Evolutionary conservation across 2,113 vertebrate genomes (phyloP), one percentile per base, ranked within the genome.

Genomic region (Oncorhynchus nerka): DNA sequence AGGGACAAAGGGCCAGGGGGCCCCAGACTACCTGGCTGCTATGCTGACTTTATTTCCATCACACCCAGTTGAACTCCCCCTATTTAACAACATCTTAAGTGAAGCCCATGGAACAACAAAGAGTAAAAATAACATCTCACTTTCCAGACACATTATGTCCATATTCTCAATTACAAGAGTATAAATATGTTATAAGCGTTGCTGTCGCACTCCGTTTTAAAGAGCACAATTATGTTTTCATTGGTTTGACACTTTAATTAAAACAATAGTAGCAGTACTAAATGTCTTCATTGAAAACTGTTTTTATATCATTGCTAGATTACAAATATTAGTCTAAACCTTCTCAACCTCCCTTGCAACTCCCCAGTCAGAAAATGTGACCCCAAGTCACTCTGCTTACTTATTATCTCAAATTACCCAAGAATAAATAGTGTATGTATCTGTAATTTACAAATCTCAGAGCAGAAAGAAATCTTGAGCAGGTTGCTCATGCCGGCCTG

Each of bases 371-470:
- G n/a, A 68, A 62, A 62, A 24, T n/a, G 66, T 73, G 73, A 84
- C 79, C 68, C 75, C 13, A 64, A 69, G 80, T 81, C 59, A 74
- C 66, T 45, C 59, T 78, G 68, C 81, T 19, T 55, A 19, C 51
- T 4, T 55, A 55, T 55, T 55, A 55, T 83, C 76, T 78, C 70
- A 76, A 83, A 78, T 81, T 79, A 80, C 45, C n/a, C 67, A 72
- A 76, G 75, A 77, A n/a, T 19, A 15, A 68, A 39, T 39, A 19
- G 22, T 5, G 61, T 64, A 66, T 75, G 77, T 70, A 68, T 73
- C 34, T 79, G 71, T 85, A 78, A 81, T 77, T 85, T 80, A 72
- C 77, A 74, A 80, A 83, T 76, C 72, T 70, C 34, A 65, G 49
- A 26, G 28, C 57, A 59, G 67, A 30, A 55, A 79, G 69, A 74